phyloP scores from a whole-genome alignment of 2,888 invertebrate genomes.

The Andrena praecox region DNA sequence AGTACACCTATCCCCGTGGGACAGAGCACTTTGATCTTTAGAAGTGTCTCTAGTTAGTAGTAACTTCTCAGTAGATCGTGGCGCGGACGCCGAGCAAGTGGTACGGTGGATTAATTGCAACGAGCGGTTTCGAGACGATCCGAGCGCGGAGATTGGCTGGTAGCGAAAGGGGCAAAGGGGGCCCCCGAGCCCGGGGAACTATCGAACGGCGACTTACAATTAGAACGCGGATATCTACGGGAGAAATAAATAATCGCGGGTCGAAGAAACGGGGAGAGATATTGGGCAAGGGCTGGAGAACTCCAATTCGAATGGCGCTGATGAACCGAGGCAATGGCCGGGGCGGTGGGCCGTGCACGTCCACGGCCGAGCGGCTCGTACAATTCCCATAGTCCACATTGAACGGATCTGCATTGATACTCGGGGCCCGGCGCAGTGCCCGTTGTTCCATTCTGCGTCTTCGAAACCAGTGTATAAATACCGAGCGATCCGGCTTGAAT shows the following conservation, averaged over 20 bases:
- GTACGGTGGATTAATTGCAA: no score
- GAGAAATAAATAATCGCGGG: neutral
- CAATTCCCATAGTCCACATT: conserved; percentile 55
- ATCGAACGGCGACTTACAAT: neutral
- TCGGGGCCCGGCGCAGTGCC: conserved; percentile 26
- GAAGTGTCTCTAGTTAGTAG: no score
- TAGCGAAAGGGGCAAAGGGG: no score
- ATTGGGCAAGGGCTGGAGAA: conserved; percentile 32
- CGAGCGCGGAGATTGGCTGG: no score
- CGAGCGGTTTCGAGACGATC: no score
- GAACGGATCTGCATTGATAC: conserved; percentile 61
- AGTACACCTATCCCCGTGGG: no score
- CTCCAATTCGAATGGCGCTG: conserved; percentile 6
- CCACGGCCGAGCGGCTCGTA: conserved; percentile 36
- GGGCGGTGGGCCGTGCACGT: conserved; percentile 9
- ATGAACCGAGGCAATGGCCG: conserved; percentile 20
- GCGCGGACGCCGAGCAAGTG: no score
- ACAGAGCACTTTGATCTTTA: no score
- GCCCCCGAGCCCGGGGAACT: no score
- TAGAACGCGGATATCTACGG: neutral
- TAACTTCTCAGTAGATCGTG: no score
- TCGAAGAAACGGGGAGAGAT: neutral
- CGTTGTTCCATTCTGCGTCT: conserved; percentile 62
- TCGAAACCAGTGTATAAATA: conserved; percentile 57
- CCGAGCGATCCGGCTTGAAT: conserved; percentile 55